Evolutionary conservation across 2,113 vertebrate species (phyloP), one percentile per base, ranked within the genome.

Genomic region (Meles meles): DNA sequence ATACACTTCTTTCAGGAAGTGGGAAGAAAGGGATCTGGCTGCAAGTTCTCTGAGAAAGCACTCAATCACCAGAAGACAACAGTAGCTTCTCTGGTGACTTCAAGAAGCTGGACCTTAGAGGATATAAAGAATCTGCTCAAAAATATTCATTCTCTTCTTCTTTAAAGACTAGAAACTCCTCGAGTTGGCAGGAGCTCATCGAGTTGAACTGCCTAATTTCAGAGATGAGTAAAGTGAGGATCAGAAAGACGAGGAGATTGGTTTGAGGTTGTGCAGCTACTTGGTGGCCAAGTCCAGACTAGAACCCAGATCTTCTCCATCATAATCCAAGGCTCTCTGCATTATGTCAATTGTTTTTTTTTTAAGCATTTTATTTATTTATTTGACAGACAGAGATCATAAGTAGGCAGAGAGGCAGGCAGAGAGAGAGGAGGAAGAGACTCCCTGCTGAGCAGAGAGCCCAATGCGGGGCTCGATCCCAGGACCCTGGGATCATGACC

Each of bases 121-220:
- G 6, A 0, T 31, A 42, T 59, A n/a, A 79, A 82, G 72, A 55
- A 81, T 29, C 25, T 77, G 8, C 18, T 39, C 20, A 80, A 90
- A 96, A 84, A 55, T 77, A 77, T 20, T 77, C 39, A 57, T 23
- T 74, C 39, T 80, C 55, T 74, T 15, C 52, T 88, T 94, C 52
- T 96, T 95, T 52, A 81, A 83, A 94, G 42, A 72, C 37, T 61
- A 76, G 63, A 93, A 88, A 88, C 5, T 37, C 83, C 88, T 95
- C 9, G 11, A 82, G 37, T 37, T n/a, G 10, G 59, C 90, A 93
- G 42, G 81, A 85, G 49, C 44, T 55, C n/a, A 85, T 21, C 21
- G 52, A 84, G 1, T 59, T 93, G 57, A 86, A 88, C 21, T 29
- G 65, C 10, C 27, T 94, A 61, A 37, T 87, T 85, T 91, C 83